These are phyloP conservation scores for Diadophis punctatus DNA, from an alignment of 2,113 vertebrate genomes.

Conservation along the genomic window DNA sequence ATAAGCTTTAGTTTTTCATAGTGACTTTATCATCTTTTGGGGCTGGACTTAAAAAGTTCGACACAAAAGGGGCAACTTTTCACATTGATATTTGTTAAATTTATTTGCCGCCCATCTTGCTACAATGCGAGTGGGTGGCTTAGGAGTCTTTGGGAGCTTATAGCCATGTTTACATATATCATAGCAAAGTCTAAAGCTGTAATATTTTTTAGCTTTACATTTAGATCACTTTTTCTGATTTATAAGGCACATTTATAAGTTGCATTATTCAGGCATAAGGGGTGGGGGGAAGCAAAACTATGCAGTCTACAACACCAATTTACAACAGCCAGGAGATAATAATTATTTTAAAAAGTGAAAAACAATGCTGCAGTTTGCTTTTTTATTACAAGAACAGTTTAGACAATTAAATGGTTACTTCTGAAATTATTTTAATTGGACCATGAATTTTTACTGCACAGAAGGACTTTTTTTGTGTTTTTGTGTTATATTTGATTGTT, in stretches of 20 bases:
- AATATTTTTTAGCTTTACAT: not conserved
- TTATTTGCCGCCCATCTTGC: no score
- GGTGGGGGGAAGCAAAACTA: not conserved
- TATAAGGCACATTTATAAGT: not conserved
- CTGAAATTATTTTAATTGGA: not conserved
- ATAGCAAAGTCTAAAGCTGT: not conserved
- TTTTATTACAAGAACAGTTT: not conserved
- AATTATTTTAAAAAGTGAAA: not conserved
- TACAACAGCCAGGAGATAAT: not conserved
- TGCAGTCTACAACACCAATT: not conserved
- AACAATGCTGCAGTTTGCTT: not conserved
- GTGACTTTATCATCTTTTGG: not conserved
- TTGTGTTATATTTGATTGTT: not conserved
- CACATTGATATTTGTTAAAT: no score
- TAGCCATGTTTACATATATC: not conserved
- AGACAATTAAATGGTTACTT: not conserved
- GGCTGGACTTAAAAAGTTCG: not conserved
- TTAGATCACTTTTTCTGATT: not conserved
- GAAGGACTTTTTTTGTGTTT: not conserved
- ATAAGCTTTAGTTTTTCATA: not conserved
- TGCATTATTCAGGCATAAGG: not conserved
- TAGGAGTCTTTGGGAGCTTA: no score
- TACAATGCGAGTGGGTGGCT: no score
- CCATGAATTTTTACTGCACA: rapidly evolving
- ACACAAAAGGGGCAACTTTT: not conserved